Conservation (phyloP, 2,888 invertebrate species). For the Ennomos erosarius region DNA sequence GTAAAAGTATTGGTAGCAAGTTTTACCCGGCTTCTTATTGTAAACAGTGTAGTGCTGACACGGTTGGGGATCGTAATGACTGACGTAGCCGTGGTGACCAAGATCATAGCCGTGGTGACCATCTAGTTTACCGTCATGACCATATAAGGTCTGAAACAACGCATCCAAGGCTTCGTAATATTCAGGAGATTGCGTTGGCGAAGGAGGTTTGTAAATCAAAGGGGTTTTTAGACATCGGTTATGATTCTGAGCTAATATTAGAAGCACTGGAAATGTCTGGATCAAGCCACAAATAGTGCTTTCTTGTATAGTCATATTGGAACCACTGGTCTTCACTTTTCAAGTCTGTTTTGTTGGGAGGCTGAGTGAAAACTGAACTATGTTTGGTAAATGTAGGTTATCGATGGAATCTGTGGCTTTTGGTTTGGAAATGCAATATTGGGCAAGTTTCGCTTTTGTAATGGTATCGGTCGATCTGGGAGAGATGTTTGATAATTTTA, state of each 20-base stretch:
- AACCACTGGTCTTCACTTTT: not conserved
- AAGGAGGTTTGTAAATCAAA: conserved; percentile 70
- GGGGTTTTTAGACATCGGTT: conserved; percentile 71
- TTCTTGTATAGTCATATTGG: conserved; percentile 67
- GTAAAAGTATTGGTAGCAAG: conserved; percentile 46
- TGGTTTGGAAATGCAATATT: conserved; percentile 33
- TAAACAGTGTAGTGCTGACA: conserved; percentile 15
- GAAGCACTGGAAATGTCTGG: conserved; percentile 71
- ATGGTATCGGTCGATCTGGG: conserved; percentile 16
- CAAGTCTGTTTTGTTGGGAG: conserved; percentile 16
- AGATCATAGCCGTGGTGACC: conserved; percentile 31
- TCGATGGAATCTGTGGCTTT: conserved; percentile 46
- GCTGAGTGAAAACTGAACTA: conserved; percentile 37
- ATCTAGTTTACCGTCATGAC: conserved; percentile 44
- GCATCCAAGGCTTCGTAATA: conserved; percentile 76
- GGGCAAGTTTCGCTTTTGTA: conserved; percentile 27
- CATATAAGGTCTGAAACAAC: conserved; percentile 61
- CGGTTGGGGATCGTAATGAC: conserved; percentile 26
- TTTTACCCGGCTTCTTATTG: conserved; percentile 31
- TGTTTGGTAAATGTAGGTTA: conserved; percentile 45
- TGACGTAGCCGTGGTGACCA: conserved; percentile 15
- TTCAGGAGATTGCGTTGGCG: conserved; percentile 71
- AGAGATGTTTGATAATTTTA: conserved; percentile 9
- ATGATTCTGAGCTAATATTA: conserved; percentile 73
- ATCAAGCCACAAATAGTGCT: conserved; percentile 69